Evolutionary conservation across 37 sponge, comb jelly and placozoan genomes (phyloP).

Genomic region (Chondrosia reniformis): DNA sequence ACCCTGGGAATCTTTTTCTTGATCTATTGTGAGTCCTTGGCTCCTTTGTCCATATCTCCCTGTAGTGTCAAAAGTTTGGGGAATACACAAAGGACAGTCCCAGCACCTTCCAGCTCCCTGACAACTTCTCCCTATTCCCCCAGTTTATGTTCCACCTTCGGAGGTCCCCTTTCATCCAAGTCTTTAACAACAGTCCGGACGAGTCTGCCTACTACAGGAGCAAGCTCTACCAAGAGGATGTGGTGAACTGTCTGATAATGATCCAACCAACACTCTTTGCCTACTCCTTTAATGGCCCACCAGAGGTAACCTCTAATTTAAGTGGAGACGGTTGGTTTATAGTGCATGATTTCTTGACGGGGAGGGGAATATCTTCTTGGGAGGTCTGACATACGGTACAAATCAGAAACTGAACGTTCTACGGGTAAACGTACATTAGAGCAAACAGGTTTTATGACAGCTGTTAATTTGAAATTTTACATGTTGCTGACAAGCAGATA

Average conservation of each 20-base stretch:
- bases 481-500: too few relatives aligned
- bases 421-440: too few relatives aligned
- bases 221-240: conserved; percentile 92
- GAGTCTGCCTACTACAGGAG: conserved; percentile 95
- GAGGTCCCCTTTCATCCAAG: conserved; percentile 96
- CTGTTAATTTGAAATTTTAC: too few relatives aligned
- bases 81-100: conserved; percentile 91
- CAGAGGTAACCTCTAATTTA: too few relatives aligned
- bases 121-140: conserved; percentile 97
- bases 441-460: too few relatives aligned
- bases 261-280: conserved; percentile 96
- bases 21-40: too few relatives aligned
- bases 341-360: too few relatives aligned
- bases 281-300: conserved; percentile 95
- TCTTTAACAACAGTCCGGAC: conserved; percentile 99
- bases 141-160: conserved; percentile 99
- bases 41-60: not conserved
- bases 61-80: conserved; percentile 97
- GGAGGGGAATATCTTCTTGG: too few relatives aligned
- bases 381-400: too few relatives aligned
- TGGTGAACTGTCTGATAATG: conserved; percentile 89
- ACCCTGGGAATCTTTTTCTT: too few relatives aligned
- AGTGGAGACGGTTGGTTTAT: too few relatives aligned
- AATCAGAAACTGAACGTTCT: too few relatives aligned
- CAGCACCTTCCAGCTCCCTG: conserved; percentile 87